phyloP scores from a whole-genome alignment of 2,797 vertebrate species.

The Echeneis naucrates region DNA sequence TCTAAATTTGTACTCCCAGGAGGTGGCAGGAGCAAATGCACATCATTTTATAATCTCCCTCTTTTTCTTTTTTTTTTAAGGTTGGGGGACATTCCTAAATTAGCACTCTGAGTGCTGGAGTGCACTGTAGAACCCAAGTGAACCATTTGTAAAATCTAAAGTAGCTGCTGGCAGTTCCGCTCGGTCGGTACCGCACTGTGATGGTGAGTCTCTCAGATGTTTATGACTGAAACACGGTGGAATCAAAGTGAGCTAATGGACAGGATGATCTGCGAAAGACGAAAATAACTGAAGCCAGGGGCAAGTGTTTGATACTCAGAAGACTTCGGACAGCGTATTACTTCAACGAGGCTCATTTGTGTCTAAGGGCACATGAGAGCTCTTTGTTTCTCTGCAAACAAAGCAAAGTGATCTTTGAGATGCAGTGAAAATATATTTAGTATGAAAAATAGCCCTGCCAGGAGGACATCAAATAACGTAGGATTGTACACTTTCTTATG shows the following conservation, averaged over 20 bases:
- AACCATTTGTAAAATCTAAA: conserved; percentile 49
- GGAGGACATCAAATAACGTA: conserved; percentile 38
- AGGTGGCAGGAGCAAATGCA: conserved; percentile 32
- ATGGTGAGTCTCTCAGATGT: conserved; percentile 35
- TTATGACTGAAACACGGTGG: conserved; percentile 7
- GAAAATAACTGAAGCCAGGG: conserved; percentile 6
- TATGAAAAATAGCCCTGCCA: conserved; percentile 35
- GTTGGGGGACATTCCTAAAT: conserved; percentile 50
- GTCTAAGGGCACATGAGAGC: conserved; percentile 33
- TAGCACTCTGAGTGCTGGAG: conserved; percentile 40
- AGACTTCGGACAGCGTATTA: conserved; percentile 34
- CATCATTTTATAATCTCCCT: conserved; percentile 19
- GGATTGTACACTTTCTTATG: conserved; percentile 15
- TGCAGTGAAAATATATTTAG: conserved; percentile 29
- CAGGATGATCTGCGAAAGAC: background rate
- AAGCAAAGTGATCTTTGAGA: conserved; percentile 37
- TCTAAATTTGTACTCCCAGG: conserved; percentile 52
- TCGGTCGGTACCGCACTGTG: conserved; percentile 28
- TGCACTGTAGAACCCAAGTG: conserved; percentile 17
- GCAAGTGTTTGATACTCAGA: conserved; percentile 27
- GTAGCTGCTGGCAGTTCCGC: conserved; percentile 30
- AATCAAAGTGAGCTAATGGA: conserved; percentile 2
- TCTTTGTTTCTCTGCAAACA: conserved; percentile 11
- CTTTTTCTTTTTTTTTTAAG: conserved; percentile 23
- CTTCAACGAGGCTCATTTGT: conserved; percentile 42